These are phyloP conservation scores for Neogale vison DNA, from an alignment of 2,113 vertebrate species.

Conservation along the genomic window DNA sequence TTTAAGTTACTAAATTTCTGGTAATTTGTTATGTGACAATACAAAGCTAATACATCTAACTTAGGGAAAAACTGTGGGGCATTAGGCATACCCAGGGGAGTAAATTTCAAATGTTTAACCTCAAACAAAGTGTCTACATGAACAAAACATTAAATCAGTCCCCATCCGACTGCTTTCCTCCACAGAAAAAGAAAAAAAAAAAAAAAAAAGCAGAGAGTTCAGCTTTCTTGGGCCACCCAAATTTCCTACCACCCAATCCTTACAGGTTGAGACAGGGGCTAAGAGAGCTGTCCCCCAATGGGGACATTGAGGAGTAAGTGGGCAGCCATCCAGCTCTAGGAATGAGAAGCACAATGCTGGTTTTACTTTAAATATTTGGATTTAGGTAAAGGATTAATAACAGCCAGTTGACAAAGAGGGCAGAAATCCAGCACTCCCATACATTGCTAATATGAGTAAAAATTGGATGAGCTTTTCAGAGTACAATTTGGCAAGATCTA, in stretches of 20 bases:
- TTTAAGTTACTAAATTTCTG: not conserved
- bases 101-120: not conserved
- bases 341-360: not conserved
- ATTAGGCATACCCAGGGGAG: not conserved
- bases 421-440: not conserved
- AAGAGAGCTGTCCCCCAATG: not conserved
- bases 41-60: not conserved
- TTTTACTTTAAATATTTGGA: slow-evolving; percentile 42
- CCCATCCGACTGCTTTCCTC: not conserved
- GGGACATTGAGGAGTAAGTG: not conserved
- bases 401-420: not conserved
- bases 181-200: too few relatives aligned
- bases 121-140: not conserved
- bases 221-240: not conserved
- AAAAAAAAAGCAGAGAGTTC: too few relatives aligned
- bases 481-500: slow-evolving; percentile 35
- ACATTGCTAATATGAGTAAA: not conserved
- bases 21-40: not conserved
- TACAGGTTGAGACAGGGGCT: not conserved
- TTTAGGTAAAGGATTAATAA: slow-evolving; percentile 33
- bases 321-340: not conserved
- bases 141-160: not conserved
- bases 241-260: not conserved
- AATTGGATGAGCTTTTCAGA: slow-evolving; percentile 28
- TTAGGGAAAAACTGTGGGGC: not conserved